Percentiles rank a stretch among this genome's conserved stretches.
Evolutionary conservation across 2,888 invertebrate genomes (phyloP).

Genomic region (Nomada flava): DNA sequence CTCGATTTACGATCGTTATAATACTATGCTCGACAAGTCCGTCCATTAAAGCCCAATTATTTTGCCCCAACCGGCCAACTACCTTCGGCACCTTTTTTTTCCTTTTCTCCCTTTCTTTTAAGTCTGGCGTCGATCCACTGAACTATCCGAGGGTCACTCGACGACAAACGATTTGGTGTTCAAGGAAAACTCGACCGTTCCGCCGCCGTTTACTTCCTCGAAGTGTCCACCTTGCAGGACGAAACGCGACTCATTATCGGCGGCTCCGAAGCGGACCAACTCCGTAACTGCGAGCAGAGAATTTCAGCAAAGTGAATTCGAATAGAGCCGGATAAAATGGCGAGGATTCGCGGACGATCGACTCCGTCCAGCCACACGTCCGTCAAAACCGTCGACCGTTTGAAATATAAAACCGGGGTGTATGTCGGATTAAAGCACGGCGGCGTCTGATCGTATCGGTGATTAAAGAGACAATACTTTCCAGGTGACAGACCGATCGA

Average conservation of each 20-base stretch:
- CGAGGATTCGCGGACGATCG: not conserved
- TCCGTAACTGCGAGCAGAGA: constrained; percentile 6
- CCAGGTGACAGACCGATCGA: not conserved
- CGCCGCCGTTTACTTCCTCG: constrained; percentile 54
- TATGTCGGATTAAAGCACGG: not conserved
- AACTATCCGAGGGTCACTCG: constrained; percentile 48
- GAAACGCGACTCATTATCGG: constrained; percentile 58
- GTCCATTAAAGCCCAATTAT: constrained; percentile 60
- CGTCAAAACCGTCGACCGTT: constrained; percentile 1
- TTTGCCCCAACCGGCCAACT: constrained; percentile 11
- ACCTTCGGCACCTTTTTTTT: constrained; percentile 43
- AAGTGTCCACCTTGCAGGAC: constrained; percentile 49
- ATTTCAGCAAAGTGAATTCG: constrained; percentile 15
- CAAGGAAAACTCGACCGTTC: constrained; percentile 68
- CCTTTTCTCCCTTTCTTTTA: not conserved
- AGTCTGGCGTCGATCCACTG: constrained; percentile 37
- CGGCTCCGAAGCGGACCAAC: constrained; percentile 11
- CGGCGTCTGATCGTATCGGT: not conserved
- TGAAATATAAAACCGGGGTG: not conserved
- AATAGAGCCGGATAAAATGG: not conserved
- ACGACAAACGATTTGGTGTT: constrained; percentile 65
- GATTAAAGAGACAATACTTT: constrained; percentile 1
- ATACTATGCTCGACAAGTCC: constrained; percentile 26
- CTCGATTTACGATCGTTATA: constrained; percentile 38
- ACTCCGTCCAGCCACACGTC: not conserved